A percentile compares a stretch with the other conserved stretches of the same genome.
These are phyloP conservation scores for Heliconius eleuchia DNA, from an alignment of 1,140 invertebrate genomes.

Conservation along the genomic window DNA sequence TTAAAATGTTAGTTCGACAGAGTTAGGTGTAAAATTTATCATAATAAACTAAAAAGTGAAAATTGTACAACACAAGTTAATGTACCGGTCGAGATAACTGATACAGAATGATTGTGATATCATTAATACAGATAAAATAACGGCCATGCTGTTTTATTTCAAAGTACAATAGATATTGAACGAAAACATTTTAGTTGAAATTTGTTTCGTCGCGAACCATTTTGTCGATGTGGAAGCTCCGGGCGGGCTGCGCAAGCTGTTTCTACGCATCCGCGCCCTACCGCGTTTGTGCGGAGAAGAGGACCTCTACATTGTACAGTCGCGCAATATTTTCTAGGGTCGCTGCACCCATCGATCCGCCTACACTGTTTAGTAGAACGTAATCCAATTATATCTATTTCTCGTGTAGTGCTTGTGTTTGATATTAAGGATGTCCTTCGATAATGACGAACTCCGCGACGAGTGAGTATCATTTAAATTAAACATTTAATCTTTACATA, in stretches of 20 bases:
- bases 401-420: slow-evolving; percentile 51
- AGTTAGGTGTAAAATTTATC: not conserved
- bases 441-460: slow-evolving; percentile 74
- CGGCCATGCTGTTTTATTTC: not conserved
- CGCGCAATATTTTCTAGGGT: slow-evolving; percentile 54
- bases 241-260: slow-evolving; percentile 56
- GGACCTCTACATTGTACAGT: slow-evolving; percentile 44
- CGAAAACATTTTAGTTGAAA: not conserved
- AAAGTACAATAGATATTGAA: not conserved
- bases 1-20: not conserved
- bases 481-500: not conserved
- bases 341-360: slow-evolving; percentile 67
- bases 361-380: slow-evolving; percentile 37
- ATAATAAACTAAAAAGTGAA: not conserved
- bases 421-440: slow-evolving; percentile 70
- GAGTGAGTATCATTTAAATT: slow-evolving; percentile 63
- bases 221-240: not conserved
- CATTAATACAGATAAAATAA: not conserved
- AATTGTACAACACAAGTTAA: not conserved
- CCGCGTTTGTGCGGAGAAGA: slow-evolving; percentile 54
- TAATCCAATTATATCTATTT: slow-evolving; percentile 44
- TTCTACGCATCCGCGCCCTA: slow-evolving; percentile 58
- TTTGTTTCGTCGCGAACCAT: not conserved
- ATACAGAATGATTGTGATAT: not conserved
- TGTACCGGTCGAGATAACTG: not conserved